Base-by-base conservation (phyloP, 2,113 vertebrate genomes). In the Peromyscus californicus region DNA sequence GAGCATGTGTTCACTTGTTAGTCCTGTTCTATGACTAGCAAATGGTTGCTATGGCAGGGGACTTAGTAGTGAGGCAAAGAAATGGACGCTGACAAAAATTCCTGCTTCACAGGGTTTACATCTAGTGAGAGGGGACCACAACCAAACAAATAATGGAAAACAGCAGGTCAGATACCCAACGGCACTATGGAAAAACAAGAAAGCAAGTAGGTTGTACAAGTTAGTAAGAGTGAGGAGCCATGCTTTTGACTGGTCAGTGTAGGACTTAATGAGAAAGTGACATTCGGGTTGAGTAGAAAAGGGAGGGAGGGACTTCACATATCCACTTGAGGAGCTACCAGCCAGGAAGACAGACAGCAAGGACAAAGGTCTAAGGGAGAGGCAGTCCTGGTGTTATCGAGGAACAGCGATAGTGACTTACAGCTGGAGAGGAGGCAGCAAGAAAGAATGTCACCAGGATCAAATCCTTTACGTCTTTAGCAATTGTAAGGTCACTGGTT, bases 61-160 rank as follows among this genome's bases (percentile, higher is more conserved):
- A 85, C 78, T 90, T 24, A 75, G 33, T 33, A 51, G 48, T 33
- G 13, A 9, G 9, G 17, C 24, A 74, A 79, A 87, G 24, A 63
- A 72, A 76, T 75, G 10, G 26, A 67, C 57, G 39, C 2, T 75
- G 29, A 95, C 36, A 92, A 94, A 92, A 88, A 65, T 92, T 36
- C 24, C 48, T 93, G 80, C 15, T 51, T 94, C 19, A 3, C 48
- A 15, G 42, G 90, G 48, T 92, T 95, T 95, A n/a, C 21, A n/a
- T 92, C 45, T 70, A 92, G 26, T 69, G 21, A 36, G 33, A 93
- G 24, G 54, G 94, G 48, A 79, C 13, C 33, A 22, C 63, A 95
- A 83, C 39, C 78, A 92, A 97, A 87, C 31, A 96, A 88, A 84
- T 95, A n/a, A 13, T 36, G 61, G 26, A 8, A 65, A 29, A 39